These are phyloP conservation scores for Clarias macrocephalus DNA, from an alignment of 2,113 vertebrate species.

Conservation along the genomic window DNA sequence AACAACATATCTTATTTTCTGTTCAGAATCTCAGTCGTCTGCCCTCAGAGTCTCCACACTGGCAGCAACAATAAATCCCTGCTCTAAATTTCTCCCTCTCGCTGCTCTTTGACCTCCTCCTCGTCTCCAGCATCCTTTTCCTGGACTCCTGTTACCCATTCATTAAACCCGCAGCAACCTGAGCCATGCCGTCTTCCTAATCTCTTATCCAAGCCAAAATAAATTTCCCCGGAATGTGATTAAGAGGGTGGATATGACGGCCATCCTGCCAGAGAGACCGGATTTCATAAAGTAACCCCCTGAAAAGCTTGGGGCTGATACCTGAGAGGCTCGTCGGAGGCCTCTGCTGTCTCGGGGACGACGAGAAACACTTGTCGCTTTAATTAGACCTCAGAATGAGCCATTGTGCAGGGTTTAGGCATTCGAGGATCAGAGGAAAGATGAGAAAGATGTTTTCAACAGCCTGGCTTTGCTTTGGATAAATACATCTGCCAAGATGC, in stretches of 20 bases:
- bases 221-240: conserved; percentile 44
- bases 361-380: neutral
- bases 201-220: conserved; percentile 40
- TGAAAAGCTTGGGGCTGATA: neutral
- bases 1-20: neutral
- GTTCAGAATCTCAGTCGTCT: neutral
- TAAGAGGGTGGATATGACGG: conserved; percentile 23
- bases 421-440: neutral
- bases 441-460: neutral
- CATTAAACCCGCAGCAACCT: conserved; percentile 35
- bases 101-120: neutral
- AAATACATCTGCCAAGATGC: neutral
- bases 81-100: conserved; percentile 1
- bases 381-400: neutral
- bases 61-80: conserved; percentile 16
- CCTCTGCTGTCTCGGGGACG: neutral
- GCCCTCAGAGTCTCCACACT: neutral
- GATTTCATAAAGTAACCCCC: conserved; percentile 22
- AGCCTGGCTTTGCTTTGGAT: neutral
- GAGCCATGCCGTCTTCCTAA: conserved; percentile 23
- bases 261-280: neutral
- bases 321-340: neutral
- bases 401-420: neutral
- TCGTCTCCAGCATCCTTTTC: conserved; percentile 4
- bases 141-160: conserved; percentile 24